phyloP scores from a whole-genome alignment of 2,797 vertebrate genomes.

The Halcyon badia region DNA sequence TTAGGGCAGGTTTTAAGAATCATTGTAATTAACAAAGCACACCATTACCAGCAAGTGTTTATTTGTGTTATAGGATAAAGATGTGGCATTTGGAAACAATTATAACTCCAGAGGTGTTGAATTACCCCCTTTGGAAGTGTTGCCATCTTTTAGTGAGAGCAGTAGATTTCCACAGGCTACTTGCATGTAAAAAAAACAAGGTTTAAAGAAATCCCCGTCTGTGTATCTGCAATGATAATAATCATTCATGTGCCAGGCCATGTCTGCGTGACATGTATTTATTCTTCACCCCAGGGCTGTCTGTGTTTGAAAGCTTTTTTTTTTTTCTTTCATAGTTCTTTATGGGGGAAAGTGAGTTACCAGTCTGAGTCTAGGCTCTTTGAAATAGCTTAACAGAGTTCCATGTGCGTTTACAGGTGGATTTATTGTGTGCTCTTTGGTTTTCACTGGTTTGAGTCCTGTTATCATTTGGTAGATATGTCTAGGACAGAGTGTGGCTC shows the following conservation, averaged over 20 bases:
- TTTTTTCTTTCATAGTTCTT: neutral
- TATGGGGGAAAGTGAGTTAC: neutral
- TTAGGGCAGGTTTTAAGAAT: slow-evolving; percentile 73
- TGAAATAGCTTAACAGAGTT: neutral
- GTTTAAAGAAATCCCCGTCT: neutral
- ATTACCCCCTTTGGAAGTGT: slow-evolving; percentile 59
- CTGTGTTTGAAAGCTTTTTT: neutral
- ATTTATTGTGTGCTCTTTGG: neutral
- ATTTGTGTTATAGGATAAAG: slow-evolving; percentile 52
- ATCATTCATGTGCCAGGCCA: neutral
- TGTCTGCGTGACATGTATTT: slow-evolving; percentile 14
- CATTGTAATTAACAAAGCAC: slow-evolving; percentile 68
- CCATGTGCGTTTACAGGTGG: neutral
- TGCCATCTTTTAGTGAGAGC: slow-evolving; percentile 4
- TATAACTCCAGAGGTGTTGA: slow-evolving; percentile 60
- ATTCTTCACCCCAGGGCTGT: slow-evolving; percentile 9
- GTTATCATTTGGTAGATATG: fast-evolving
- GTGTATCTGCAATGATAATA: slow-evolving; percentile 6
- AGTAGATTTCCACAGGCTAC: slow-evolving; percentile 35
- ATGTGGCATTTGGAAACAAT: slow-evolving; percentile 57
- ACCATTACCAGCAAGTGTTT: slow-evolving; percentile 57
- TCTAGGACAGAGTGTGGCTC: neutral
- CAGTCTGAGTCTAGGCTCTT: fast-evolving
- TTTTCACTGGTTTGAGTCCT: neutral
- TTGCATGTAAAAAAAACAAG: neutral